These are phyloP conservation scores for Bergia sp. DNA, from an alignment of 92 coral and sea anemone species.

Conservation along the genomic window DNA sequence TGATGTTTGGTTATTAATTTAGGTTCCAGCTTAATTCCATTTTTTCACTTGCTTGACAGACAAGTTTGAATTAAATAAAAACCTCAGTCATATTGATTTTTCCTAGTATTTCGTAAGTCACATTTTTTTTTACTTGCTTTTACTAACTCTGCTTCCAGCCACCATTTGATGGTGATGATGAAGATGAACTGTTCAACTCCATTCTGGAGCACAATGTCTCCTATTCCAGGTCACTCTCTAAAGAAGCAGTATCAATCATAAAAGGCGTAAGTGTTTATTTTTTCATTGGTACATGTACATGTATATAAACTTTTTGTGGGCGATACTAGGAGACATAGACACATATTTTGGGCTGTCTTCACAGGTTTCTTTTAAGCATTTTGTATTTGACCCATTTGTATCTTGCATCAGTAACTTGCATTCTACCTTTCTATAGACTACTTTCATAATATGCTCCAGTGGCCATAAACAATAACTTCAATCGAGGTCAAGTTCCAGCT, in stretches of 20 bases:
- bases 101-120: not conserved
- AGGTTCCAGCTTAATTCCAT: no score
- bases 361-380: not conserved
- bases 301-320: not conserved
- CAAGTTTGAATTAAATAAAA: no score
- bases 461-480: no score
- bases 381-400: no score
- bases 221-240: conserved; percentile 90
- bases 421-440: no score
- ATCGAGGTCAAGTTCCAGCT: no score
- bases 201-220: conserved; percentile 97
- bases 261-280: conserved; percentile 81
- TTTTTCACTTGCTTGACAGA: no score
- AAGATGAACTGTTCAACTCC: conserved; percentile 95
- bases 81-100: not conserved
- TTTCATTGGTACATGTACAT: not conserved
- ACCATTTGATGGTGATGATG: conserved; percentile 99
- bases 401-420: no score
- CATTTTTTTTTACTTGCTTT: not conserved
- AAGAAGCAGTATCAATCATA: conserved; percentile 85
- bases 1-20: no score
- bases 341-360: not conserved
- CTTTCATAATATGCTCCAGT: no score
- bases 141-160: conserved; percentile 63
- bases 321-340: not conserved